Evolutionary conservation across 2,113 vertebrate species (phyloP).

Genomic region (Coptodon rendalli): DNA sequence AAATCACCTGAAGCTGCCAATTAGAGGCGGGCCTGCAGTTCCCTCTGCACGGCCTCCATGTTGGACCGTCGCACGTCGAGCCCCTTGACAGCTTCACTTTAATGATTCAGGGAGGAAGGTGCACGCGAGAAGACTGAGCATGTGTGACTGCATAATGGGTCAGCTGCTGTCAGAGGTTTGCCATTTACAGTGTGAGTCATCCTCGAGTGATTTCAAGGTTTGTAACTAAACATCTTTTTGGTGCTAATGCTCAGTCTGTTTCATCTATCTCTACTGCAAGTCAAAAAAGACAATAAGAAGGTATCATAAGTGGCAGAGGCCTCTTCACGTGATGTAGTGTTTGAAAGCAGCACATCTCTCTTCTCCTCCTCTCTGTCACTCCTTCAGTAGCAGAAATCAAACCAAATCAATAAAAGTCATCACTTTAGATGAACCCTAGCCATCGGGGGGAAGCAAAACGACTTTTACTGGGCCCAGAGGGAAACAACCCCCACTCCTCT

Average conservation of each 20-base stretch:
- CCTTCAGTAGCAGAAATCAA: conserved; percentile 54
- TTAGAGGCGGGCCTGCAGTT: conserved; percentile 28
- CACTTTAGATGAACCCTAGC: conserved; percentile 58
- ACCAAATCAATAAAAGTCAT: conserved; percentile 68
- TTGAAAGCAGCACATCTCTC: background rate
- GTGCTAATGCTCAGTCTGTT: background rate
- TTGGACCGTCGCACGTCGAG: conserved; percentile 13
- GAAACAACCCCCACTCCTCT: background rate
- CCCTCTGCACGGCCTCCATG: conserved; percentile 19
- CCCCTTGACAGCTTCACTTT: conserved; percentile 28
- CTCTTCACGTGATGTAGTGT: conserved; percentile 11
- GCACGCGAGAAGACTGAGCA: background rate
- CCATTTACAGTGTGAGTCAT: conserved; percentile 13
- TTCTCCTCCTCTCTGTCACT: background rate
- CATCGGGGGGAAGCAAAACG: conserved; percentile 36
- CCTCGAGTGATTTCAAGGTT: background rate
- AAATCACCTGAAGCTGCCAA: conserved; percentile 65
- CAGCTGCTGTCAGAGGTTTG: conserved; percentile 8
- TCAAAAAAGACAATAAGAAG: conserved; percentile 1
- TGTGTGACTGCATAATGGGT: background rate
- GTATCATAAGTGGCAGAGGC: background rate
- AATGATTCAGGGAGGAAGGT: conserved; percentile 32
- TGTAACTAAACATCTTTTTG: background rate
- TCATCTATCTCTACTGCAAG: background rate
- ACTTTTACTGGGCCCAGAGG: conserved; percentile 58